phyloP scores from a whole-genome alignment of 2,797 vertebrate species.

The Brachyrhaphis roseni region DNA sequence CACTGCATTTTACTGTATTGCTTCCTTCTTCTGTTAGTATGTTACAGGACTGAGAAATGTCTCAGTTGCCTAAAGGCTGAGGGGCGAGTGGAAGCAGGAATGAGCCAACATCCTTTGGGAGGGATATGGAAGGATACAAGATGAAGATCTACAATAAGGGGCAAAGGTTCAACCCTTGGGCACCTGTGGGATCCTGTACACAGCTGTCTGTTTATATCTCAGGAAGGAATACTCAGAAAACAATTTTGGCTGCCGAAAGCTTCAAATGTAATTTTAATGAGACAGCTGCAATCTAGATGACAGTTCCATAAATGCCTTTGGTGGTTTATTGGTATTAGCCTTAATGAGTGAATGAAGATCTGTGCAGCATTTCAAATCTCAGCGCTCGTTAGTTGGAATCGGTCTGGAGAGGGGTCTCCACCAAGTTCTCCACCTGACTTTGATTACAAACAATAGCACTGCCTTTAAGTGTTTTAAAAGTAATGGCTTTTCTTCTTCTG shows the following conservation, averaged over 20 bases:
- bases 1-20: constrained; percentile 37
- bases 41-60: constrained; percentile 34
- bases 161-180: constrained; percentile 56
- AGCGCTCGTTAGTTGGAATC: constrained; percentile 64
- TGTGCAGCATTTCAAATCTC: constrained; percentile 54
- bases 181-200: constrained; percentile 48
- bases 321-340: constrained; percentile 70
- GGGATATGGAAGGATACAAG: constrained; percentile 38
- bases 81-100: constrained; percentile 65
- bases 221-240: constrained; percentile 40
- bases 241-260: constrained; percentile 59
- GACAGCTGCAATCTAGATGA: constrained; percentile 63
- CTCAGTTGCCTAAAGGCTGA: constrained; percentile 44
- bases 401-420: constrained; percentile 52
- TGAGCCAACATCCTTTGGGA: constrained; percentile 51
- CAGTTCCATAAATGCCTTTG: constrained; percentile 61
- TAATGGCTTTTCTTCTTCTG: constrained; percentile 53
- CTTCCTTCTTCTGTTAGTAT: constrained; percentile 54
- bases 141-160: constrained; percentile 57
- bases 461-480: constrained; percentile 42
- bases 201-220: constrained; percentile 62
- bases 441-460: constrained; percentile 31
- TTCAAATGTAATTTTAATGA: constrained; percentile 77
- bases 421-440: constrained; percentile 45
- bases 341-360: constrained; percentile 72